Percentiles rank a stretch among this genome's conserved stretches.
Conservation (phyloP, 2,797 vertebrate genomes). For the Sebastes taczanowskii region DNA sequence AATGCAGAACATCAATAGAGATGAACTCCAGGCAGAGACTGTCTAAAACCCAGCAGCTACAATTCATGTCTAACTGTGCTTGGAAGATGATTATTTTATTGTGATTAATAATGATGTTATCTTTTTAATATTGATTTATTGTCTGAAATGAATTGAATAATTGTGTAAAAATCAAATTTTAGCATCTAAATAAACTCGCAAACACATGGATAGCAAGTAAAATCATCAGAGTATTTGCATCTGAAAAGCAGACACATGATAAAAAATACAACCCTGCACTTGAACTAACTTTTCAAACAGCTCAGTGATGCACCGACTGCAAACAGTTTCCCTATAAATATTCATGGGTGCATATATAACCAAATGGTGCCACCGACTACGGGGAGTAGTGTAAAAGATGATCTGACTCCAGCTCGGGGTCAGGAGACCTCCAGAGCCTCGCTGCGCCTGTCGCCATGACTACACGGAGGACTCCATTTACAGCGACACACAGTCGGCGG, state of each 20-base stretch:
- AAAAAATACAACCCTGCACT: not conserved
- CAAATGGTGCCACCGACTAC: conserved; percentile 38
- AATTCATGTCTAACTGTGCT: not conserved
- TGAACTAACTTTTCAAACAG: conserved; percentile 22
- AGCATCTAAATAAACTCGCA: not conserved
- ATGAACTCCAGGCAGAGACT: not conserved
- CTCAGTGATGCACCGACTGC: conserved; percentile 11
- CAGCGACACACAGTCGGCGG: conserved; percentile 48
- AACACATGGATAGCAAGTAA: not conserved
- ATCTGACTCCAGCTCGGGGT: conserved; percentile 64
- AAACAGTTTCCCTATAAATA: conserved; percentile 51
- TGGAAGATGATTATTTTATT: not conserved
- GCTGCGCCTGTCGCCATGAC: conserved; percentile 57
- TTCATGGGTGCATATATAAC: conserved; percentile 62
- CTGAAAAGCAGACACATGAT: not conserved
- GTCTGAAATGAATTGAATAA: not conserved
- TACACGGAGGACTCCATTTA: conserved; percentile 73
- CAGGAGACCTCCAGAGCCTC: conserved; percentile 60
- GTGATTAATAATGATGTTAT: not conserved
- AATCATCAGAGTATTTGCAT: not conserved
- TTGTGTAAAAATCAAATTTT: not conserved
- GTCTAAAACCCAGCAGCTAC: not conserved
- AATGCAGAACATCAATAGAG: not conserved
- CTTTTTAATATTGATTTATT: not conserved
- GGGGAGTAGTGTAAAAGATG: conserved; percentile 41